phyloP scores from a whole-genome alignment of 2,888 invertebrate species.

The Suillia variegata region DNA sequence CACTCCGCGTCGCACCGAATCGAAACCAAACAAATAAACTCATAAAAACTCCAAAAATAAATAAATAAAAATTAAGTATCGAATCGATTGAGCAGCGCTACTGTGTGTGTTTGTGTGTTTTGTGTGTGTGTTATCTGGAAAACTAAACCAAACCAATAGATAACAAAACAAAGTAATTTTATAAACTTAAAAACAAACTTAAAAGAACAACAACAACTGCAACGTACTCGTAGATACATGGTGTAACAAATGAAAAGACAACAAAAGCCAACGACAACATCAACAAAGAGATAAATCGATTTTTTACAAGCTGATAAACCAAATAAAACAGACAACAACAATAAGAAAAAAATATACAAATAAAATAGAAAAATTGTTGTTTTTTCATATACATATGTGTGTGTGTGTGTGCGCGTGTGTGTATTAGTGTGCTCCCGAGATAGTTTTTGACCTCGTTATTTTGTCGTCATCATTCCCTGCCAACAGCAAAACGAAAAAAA shows the following conservation, averaged over 20 bases:
- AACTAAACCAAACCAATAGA: too few relatives aligned
- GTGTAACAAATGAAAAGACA: too few relatives aligned
- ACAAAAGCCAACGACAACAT: constrained; percentile 12
- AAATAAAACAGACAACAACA: constrained; percentile 20
- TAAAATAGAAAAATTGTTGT: constrained; percentile 16
- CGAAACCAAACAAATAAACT: too few relatives aligned
- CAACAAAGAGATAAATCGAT: constrained; percentile 17
- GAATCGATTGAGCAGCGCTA: too few relatives aligned
- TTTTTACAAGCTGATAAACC: constrained; percentile 24
- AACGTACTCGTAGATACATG: too few relatives aligned
- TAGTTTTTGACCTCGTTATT: constrained; percentile 54
- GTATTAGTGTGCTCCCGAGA: constrained; percentile 25
- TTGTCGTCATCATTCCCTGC: constrained; percentile 25
- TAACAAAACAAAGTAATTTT: background rate
- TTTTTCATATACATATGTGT: constrained; percentile 11
- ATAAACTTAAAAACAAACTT: background rate
- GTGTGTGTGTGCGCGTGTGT: constrained; percentile 8
- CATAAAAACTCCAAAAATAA: too few relatives aligned
- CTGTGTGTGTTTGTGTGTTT: too few relatives aligned
- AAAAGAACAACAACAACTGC: constrained; percentile 18
- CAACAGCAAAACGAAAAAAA: constrained; percentile 8
- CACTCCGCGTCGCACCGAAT: too few relatives aligned
- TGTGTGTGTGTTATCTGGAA: too few relatives aligned
- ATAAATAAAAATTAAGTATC: too few relatives aligned
- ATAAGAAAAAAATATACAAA: constrained; percentile 8